Evolutionary conservation across 1,140 invertebrate genomes (phyloP), one percentile per base, ranked within the genome.

Genomic region (Drosophila sechellia): DNA sequence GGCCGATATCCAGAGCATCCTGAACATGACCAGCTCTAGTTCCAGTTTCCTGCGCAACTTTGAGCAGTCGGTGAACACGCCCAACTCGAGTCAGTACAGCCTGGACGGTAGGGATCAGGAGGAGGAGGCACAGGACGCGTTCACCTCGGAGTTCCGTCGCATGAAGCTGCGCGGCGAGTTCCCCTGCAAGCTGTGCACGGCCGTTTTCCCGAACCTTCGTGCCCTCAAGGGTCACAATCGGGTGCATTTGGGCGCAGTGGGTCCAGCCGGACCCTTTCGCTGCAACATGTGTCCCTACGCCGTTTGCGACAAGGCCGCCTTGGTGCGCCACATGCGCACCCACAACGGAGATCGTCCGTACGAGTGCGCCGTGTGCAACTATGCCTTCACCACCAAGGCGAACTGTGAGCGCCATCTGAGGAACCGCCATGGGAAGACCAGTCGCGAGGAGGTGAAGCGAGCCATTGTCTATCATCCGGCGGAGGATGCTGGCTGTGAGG

Each of bases 301-400:
- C 0, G 97, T 97, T 66, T 94, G 96, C 35, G 98, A 99, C 79
- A 98, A 99, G 91, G 96, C 96, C 10, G 97, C 97, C 1, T 91
- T 99, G 3, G 95, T 97, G 3, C 95, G 97, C 31, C 96, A 99
- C 91, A 96, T 99, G 95, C 94, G 98, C 72, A 96, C 96, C 3
- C 98, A 99, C 93, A 99, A 98, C 87, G 98, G 98, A 0, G 98
- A 99, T 81, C 94, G 98, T 4, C 98, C 98, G 0, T 99, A 97
- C 86, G 97, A 98, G 89, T 99, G 98, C 87, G 95, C 95, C 1
- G 94, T 98, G 2, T 99, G 98, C 92, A 97, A 97, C 79, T 98
- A 97, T 80, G 97, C 98, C 1, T 99, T 99, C 92, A 99, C 98
- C 1, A 99, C 98, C 0, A 99, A 99, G 92, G 95, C 96, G 0